Evolutionary conservation across 2,113 vertebrate species (phyloP).

Genomic region (Labrus mixtus): DNA sequence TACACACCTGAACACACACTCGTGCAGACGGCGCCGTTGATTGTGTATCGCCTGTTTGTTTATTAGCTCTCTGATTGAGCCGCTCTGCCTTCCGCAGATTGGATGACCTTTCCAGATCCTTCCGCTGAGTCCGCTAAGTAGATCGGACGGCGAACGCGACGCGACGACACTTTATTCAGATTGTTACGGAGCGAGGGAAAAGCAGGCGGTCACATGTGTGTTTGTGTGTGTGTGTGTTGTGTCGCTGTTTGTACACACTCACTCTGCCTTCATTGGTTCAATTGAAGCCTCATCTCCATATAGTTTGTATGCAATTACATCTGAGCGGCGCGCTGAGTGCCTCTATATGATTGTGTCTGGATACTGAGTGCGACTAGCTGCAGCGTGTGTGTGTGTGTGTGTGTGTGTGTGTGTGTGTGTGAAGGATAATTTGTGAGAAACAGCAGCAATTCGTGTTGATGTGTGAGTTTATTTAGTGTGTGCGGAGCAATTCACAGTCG

Average conservation of each 20-base stretch:
- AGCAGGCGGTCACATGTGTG: constrained; percentile 53
- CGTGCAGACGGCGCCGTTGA: constrained; percentile 61
- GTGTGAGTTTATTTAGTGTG: constrained; percentile 25
- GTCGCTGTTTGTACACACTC: constrained; percentile 51
- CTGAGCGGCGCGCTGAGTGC: constrained; percentile 66
- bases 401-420: constrained; percentile 43
- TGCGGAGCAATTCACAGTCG: constrained; percentile 33
- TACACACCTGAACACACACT: constrained; percentile 6
- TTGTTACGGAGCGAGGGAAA: constrained; percentile 79
- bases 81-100: constrained; percentile 76
- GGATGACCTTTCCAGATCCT: constrained; percentile 83
- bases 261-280: constrained; percentile 69
- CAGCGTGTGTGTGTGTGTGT: constrained; percentile 23
- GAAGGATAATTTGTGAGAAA: constrained; percentile 39
- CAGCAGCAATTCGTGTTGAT: constrained; percentile 21
- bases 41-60: constrained; percentile 77
- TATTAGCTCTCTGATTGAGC: constrained; percentile 78
- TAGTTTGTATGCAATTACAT: constrained; percentile 80
- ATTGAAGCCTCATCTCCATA: constrained; percentile 80
- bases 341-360: constrained; percentile 74
- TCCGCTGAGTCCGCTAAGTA: constrained; percentile 78
- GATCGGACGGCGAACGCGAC: constrained; percentile 76
- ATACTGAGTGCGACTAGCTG: constrained; percentile 40
- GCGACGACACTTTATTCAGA: constrained; percentile 76
- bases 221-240: constrained; percentile 46